Percentiles rank a stretch among this genome's conserved stretches.
These are phyloP conservation scores for Hirudinaria manillensis DNA, from an alignment of 2,888 invertebrate species.

Conservation along the genomic window DNA sequence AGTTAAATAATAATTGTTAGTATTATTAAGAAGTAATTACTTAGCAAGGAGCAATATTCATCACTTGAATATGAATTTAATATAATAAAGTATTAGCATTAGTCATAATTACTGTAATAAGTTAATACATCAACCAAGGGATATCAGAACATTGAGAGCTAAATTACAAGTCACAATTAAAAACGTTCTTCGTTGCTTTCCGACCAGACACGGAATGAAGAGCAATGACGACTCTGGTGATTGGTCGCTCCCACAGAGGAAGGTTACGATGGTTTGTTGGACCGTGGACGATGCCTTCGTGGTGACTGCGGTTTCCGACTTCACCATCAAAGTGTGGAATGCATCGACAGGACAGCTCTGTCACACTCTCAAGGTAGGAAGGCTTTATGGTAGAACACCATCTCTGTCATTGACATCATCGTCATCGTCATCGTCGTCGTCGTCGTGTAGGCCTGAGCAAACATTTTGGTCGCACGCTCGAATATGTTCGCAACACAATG, in stretches of 20 bases:
- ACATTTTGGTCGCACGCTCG: neutral
- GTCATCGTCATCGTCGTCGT: neutral
- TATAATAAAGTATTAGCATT: neutral
- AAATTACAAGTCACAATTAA: neutral
- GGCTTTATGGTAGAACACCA: neutral
- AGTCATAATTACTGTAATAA: neutral
- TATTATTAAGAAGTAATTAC: neutral
- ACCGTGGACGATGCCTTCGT: constrained; percentile 78
- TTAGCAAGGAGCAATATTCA: neutral
- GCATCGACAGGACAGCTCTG: constrained; percentile 55
- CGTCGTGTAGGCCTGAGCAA: neutral
- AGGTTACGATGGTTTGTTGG: constrained; percentile 94
- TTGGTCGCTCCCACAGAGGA: constrained; percentile 13
- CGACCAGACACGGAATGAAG: neutral
- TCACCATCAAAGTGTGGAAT: constrained; percentile 72
- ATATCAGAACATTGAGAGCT: too few relatives aligned
- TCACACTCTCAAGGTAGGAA: constrained; percentile 56
- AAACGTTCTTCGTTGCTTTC: neutral
- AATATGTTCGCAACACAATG: too few relatives aligned
- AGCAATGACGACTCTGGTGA: neutral
- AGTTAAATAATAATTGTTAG: neutral
- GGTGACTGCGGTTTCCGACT: constrained; percentile 85
- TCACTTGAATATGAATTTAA: neutral
- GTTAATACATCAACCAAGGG: neutral
- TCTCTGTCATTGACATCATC: neutral